phyloP scores from a whole-genome alignment of 2,888 invertebrate genomes.

The Drosophila tanythrix region DNA sequence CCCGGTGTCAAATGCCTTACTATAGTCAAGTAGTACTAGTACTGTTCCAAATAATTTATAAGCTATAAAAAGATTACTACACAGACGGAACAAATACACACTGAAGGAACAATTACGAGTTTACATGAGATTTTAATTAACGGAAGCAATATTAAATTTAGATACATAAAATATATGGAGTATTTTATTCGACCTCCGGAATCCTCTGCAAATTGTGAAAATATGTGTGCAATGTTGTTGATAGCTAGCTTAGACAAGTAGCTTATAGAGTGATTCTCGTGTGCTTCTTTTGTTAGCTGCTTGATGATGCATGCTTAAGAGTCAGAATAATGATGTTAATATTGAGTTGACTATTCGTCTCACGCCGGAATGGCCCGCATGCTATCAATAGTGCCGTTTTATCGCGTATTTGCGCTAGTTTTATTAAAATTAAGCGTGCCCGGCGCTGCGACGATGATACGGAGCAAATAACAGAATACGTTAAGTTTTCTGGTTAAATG shows the following conservation, averaged over 20 bases:
- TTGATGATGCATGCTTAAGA: not conserved
- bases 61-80: not conserved
- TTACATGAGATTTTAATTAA: no score
- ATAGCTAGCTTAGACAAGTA: no score
- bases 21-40: not conserved
- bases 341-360: not conserved
- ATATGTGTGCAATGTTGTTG: not conserved
- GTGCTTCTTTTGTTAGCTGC: not conserved
- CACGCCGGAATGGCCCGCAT: not conserved
- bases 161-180: not conserved
- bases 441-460: not conserved
- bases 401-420: no score
- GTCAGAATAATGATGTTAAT: not conserved
- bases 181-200: not conserved
- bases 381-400: not conserved
- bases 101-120: no score
- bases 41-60: not conserved
- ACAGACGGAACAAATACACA: not conserved
- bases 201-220: not conserved
- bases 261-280: not conserved
- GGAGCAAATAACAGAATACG: not conserved
- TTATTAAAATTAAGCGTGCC: not conserved
- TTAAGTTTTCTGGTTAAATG: not conserved
- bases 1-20: not conserved
- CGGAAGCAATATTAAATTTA: not conserved